Evolutionary conservation across 2,797 vertebrate species (phyloP).

Genomic region (Avahi laniger): DNA sequence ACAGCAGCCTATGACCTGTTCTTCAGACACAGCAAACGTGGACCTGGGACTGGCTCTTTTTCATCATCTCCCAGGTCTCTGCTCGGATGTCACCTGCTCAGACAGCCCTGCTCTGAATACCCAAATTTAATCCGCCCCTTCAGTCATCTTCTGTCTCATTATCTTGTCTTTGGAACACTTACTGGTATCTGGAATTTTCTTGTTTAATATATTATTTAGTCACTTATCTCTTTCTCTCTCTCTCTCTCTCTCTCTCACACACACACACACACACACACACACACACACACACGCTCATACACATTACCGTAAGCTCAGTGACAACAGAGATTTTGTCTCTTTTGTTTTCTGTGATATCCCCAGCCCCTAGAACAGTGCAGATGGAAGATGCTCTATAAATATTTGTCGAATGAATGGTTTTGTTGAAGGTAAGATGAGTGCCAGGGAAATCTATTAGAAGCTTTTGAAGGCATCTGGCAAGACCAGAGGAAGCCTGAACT

Average conservation of each 20-base stretch:
- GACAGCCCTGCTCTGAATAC: not conserved
- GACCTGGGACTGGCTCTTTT: not conserved
- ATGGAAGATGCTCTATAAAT: not conserved
- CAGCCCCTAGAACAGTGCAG: not conserved
- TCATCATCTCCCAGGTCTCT: not conserved
- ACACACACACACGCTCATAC: not conserved
- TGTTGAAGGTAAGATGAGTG: not conserved
- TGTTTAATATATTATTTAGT: not conserved
- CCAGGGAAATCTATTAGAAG: not conserved
- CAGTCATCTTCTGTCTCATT: not conserved
- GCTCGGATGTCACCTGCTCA: not conserved
- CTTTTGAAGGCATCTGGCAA: not conserved
- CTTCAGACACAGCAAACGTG: not conserved
- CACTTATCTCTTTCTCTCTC: too few relatives aligned
- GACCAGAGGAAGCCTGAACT: not conserved
- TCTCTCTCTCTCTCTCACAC: too few relatives aligned
- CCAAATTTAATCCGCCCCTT: not conserved
- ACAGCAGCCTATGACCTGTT: not conserved
- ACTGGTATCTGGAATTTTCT: not conserved
- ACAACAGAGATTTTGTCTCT: not conserved
- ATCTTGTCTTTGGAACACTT: not conserved
- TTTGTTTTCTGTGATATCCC: not conserved
- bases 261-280: not conserved
- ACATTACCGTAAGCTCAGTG: not conserved
- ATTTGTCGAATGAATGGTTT: not conserved